Evolutionary conservation across 2,113 vertebrate genomes (phyloP), one percentile per base, ranked within the genome.

Genomic region (Sceloporus tristichus): DNA sequence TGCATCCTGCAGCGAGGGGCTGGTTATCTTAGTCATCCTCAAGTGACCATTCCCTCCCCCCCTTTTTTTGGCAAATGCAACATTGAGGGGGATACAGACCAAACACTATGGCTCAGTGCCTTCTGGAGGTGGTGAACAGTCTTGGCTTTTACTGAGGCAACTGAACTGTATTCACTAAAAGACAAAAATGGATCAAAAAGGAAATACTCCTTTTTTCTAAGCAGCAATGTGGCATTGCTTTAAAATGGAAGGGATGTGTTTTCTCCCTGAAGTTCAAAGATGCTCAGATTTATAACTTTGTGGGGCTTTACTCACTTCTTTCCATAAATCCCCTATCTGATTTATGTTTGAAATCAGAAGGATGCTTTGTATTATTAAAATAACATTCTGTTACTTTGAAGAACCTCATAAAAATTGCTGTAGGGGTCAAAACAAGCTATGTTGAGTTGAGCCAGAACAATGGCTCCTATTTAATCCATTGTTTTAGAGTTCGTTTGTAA

Each of bases 311-410:
- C 42, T 94, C 71, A 91, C 19, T 93, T 88, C 73, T 94, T 84
- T 94, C 91, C 87, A 19, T 87, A 84, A 94, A 87, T 10, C 87
- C 84, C 91, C 85, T n/a, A 77, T 62, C 56, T 95, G 93, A 93
- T 95, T 96, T 92, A 94, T 85, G 84, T 11, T 87, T 93, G 81
- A 79, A 89, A 66, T 70, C 89, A 91, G 87, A 94, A 81, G 65
- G 42, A 19, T 89, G 86, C 77, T 92, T 40, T 80, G 27, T 91
- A 82, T 91, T 89, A 88, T 81, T 93, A 92, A 86, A 85, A 90
- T 94, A 89, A 71, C 86, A 85, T 89, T 87, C 42, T 9, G 87
- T 79, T 71, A 73, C 86, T 94, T 93, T 89, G 80, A 85, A 84
- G 91, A 90, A 77, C 23, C 38, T 48, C 19, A 85, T 90, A 74